Evolutionary conservation across 35 echinoderm and acorn worm genomes (phyloP).

Genomic region (Patiria miniata): DNA sequence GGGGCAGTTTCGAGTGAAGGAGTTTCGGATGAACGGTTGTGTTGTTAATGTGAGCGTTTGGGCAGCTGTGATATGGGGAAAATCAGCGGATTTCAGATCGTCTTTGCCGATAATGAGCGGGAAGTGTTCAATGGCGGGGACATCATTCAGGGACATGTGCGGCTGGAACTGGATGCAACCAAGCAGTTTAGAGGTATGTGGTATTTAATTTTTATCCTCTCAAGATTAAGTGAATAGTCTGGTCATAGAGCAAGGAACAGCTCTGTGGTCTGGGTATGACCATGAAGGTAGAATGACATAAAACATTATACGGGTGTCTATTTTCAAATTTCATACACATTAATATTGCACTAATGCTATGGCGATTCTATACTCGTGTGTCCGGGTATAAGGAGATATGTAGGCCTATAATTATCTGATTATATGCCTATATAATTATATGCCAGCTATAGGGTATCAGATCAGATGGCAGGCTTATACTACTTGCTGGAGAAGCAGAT

Average conservation of each 20-base stretch:
- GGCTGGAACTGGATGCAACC: constrained; percentile 23
- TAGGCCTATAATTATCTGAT: too few relatives aligned
- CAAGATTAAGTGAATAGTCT: background rate
- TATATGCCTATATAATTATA: too few relatives aligned
- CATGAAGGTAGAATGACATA: background rate
- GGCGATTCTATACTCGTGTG: background rate
- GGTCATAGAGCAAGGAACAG: background rate
- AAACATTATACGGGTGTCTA: background rate
- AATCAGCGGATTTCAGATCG: constrained; percentile 2
- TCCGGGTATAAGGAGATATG: too few relatives aligned
- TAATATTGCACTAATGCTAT: background rate
- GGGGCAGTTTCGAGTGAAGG: too few relatives aligned
- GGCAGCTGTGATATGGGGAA: background rate
- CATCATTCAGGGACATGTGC: constrained; percentile 33
- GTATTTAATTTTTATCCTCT: background rate
- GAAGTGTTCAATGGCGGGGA: constrained; percentile 24
- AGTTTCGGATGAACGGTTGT: too few relatives aligned
- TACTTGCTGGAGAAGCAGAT: too few relatives aligned
- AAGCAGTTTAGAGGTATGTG: constrained; percentile 27
- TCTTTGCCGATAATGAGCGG: background rate
- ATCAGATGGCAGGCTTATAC: too few relatives aligned
- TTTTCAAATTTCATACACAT: background rate
- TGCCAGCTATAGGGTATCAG: too few relatives aligned
- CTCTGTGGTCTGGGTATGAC: background rate
- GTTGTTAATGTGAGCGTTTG: background rate